phyloP scores from a whole-genome alignment of 2,888 invertebrate species.

The Sphaeridia pumilis region DNA sequence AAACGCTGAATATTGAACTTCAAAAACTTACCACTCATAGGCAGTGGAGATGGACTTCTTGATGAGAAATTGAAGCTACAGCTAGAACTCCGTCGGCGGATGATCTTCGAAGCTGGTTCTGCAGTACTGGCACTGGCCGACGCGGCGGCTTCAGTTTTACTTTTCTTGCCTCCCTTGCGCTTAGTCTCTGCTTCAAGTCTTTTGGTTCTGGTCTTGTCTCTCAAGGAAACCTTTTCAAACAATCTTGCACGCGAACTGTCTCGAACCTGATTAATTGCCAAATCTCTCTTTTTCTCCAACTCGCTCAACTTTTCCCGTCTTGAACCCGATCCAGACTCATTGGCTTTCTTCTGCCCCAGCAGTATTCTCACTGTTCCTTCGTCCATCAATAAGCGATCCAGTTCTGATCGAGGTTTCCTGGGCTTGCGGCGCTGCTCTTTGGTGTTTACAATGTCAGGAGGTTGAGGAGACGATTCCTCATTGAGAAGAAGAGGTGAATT shows the following conservation, averaged over 20 bases:
- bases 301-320: conserved; percentile 15
- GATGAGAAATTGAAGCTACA: conserved; percentile 16
- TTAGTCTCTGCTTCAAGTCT: conserved; percentile 9
- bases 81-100: conserved; percentile 12
- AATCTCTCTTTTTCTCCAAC: conserved; percentile 10
- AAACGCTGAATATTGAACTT: not conserved
- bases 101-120: conserved; percentile 13
- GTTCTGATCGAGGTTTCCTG: conserved; percentile 8
- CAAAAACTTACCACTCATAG: conserved; percentile 6
- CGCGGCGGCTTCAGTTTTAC: no score
- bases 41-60: conserved; percentile 13
- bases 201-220: conserved; percentile 11
- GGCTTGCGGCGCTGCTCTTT: not conserved
- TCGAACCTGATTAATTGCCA: conserved; percentile 12
- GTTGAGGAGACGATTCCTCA: not conserved
- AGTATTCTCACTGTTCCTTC: conserved; percentile 23
- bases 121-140: no score
- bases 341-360: conserved; percentile 4
- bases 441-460: not conserved
- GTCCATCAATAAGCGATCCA: conserved; percentile 21
- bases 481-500: not conserved
- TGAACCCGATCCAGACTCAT: not conserved
- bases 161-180: conserved; percentile 8
- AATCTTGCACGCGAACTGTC: conserved; percentile 14
- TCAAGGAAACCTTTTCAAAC: conserved; percentile 12